These are phyloP conservation scores for Ceraclea dissimilis DNA, from an alignment of 2,888 invertebrate genomes.

Conservation along the genomic window DNA sequence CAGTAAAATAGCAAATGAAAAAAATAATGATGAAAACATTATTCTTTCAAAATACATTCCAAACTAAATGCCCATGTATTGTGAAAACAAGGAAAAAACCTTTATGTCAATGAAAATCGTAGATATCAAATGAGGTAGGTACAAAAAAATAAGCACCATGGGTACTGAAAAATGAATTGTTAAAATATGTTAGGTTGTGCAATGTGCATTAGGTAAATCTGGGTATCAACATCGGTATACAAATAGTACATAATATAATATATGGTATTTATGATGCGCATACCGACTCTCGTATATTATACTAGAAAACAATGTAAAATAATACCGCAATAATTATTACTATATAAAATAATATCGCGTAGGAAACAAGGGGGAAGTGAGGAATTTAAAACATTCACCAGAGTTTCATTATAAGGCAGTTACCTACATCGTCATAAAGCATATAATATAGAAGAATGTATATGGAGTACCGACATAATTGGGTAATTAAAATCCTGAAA, in stretches of 20 bases:
- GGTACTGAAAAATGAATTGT: no score
- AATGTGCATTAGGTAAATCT: no score
- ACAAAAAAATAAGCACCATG: no score
- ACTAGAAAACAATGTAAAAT: background rate
- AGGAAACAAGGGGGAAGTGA: slow-evolving; percentile 2
- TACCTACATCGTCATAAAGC: background rate
- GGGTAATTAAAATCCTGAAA: slow-evolving; percentile 25
- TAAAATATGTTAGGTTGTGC: no score
- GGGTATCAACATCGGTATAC: no score
- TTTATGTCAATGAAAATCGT: no score
- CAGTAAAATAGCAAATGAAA: no score
- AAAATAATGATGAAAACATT: no score
- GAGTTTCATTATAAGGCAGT: slow-evolving; percentile 22
- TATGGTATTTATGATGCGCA: background rate
- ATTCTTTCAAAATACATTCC: no score
- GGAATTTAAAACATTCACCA: slow-evolving; percentile 15
- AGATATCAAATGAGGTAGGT: no score
- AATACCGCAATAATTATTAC: background rate
- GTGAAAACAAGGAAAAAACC: no score
- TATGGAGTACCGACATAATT: slow-evolving; percentile 21
- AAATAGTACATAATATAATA: background rate
- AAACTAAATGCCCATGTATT: no score
- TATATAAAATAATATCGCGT: background rate
- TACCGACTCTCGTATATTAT: background rate
- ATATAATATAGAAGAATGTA: background rate